Base-by-base conservation (phyloP, 2,113 vertebrate genomes). In the Perca schrenkii region DNA sequence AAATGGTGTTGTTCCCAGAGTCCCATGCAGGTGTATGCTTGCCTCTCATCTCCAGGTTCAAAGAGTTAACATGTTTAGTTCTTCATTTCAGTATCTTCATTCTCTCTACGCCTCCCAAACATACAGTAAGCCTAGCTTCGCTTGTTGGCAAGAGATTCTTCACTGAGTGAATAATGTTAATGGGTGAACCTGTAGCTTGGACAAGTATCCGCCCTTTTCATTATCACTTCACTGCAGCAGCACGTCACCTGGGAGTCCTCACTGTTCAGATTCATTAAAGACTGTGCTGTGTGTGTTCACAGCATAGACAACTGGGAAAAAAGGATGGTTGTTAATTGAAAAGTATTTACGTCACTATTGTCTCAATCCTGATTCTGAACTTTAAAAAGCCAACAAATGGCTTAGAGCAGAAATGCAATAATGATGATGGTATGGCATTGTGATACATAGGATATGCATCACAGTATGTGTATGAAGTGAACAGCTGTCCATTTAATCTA, bases 121-220 rank as follows among this genome's bases (percentile, higher is more conserved):
- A 13, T 6, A 66, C 36, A 66, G 34, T 17, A 13, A 62, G 40
- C 17, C 56, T 16, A 43, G 31, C 70, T 69, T 58, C 49, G n/a
- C 28, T 52, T 19, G 65, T 60, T 31, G 7, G 8, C 43, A 63
- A 49, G 25, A 13, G 53, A 62, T 60, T 73, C 79, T 22, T 56
- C 47, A 15, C 46, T 70, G 79, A 77, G 74, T 81, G 75, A 82
- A 68, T 58, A 57, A 74, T 62, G 63, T 74, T 69, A 58, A 72
- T 34, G 78, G 47, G 17, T 15, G 81, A 77, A 85, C 62, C 77
- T 73, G 67, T 10, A 56, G 73, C 86, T 69, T 69, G 77, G 86
- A 91, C 82, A 85, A 83, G 70, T 80, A 69, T 85, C 91, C 91
- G 67, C 90, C 94, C 91, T 91, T 91, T 94, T 91, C 93, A 95